These are phyloP conservation scores for Lithophane socia DNA, from an alignment of 2,888 invertebrate genomes.

Conservation along the genomic window DNA sequence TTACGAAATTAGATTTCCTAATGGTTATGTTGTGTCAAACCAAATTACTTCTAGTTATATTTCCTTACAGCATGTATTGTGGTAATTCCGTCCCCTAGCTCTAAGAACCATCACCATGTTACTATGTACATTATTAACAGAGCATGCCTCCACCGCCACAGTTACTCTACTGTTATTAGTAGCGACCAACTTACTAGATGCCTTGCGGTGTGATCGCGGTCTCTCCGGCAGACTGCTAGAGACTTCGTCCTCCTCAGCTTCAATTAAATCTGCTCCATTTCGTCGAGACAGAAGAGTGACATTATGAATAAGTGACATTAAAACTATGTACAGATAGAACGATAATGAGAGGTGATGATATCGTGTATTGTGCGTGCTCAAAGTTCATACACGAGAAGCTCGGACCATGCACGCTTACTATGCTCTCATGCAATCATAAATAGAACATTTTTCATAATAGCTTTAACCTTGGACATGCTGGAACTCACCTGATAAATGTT, in stretches of 20 bases:
- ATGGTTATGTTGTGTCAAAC: constrained; percentile 35
- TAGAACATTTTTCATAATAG: constrained; percentile 47
- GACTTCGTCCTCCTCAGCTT: constrained; percentile 90
- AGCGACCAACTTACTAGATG: constrained; percentile 89
- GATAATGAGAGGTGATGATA: constrained; percentile 69
- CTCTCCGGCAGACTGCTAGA: constrained; percentile 86
- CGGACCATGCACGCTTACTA: constrained; percentile 77
- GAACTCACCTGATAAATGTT: constrained; percentile 89
- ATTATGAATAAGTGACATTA: constrained; percentile 73
- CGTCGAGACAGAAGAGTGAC: constrained; percentile 66
- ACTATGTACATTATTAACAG: constrained; percentile 59
- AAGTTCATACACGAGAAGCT: constrained; percentile 76
- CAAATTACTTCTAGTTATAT: constrained; percentile 33
- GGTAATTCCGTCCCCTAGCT: constrained; percentile 26
- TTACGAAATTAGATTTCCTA: constrained; percentile 45
- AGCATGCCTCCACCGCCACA: constrained; percentile 64
- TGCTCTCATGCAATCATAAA: constrained; percentile 77
- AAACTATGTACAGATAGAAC: constrained; percentile 72
- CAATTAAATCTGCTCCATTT: constrained; percentile 89
- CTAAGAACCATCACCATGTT: constrained; percentile 62
- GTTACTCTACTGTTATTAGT: constrained; percentile 59
- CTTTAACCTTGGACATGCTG: constrained; percentile 58
- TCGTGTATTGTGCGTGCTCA: constrained; percentile 70
- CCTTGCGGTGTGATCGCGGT: constrained; percentile 87
- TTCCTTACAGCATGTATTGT: constrained; percentile 29